Evolutionary conservation across 2,113 vertebrate species (phyloP).

Genomic region (Eurystomus gularis): DNA sequence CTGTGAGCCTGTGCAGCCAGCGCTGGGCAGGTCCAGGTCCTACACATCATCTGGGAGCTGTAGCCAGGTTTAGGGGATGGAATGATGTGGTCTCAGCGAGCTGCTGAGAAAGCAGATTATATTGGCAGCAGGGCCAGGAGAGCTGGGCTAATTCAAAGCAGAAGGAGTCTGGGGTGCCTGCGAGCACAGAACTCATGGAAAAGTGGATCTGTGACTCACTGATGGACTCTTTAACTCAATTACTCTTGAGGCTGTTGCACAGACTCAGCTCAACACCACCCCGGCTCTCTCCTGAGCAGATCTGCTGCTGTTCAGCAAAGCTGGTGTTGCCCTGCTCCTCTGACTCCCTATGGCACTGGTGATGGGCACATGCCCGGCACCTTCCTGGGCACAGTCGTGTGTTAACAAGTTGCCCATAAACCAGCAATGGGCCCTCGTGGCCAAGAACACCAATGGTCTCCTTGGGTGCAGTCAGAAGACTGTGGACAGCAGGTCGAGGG

Average conservation of each 20-base stretch:
- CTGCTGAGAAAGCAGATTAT: neutral
- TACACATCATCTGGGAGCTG: fast-evolving
- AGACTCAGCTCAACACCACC: neutral
- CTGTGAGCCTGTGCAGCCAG: neutral
- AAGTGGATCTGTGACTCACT: neutral
- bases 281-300: neutral
- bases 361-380: neutral
- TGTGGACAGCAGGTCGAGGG: too few relatives aligned
- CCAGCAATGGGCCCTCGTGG: too few relatives aligned
- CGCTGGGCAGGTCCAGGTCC: neutral
- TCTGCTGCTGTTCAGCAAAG: neutral
- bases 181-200: fast-evolving
- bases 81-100: neutral
- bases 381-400: fast-evolving
- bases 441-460: too few relatives aligned
- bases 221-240: neutral
- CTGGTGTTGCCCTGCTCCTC: neutral
- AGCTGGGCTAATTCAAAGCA: neutral
- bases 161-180: neutral
- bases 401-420: too few relatives aligned
- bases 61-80: neutral
- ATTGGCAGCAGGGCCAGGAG: neutral
- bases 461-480: too few relatives aligned
- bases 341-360: fast-evolving
- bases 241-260: neutral